Evolutionary conservation across 2,113 vertebrate genomes (phyloP), one percentile per base, ranked within the genome.

Genomic region (Dendropsophus ebraccatus): DNA sequence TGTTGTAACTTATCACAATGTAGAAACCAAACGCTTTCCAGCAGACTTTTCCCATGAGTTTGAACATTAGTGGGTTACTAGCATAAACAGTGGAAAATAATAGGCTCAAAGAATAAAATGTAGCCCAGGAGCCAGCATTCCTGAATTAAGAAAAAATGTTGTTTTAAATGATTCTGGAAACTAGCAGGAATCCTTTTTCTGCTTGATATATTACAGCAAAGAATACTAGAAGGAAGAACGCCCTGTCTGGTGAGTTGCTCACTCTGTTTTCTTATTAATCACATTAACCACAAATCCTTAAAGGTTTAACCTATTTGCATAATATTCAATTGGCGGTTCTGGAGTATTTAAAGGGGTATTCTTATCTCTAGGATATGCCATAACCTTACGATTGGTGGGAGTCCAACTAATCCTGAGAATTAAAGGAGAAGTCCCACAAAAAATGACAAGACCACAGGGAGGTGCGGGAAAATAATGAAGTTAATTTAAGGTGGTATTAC

Each of bases 61-160:
- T 81, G 37, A 87, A 87, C 78, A 87, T 87, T 81, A 87, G 77
- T 74, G 69, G 85, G 69, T 86, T 54, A 87, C 85, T 62, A 87
- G 85, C 52, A 81, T 87, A 87, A 87, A 87, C 85, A 87, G 85
- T 81, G 85, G 85, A 87, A 87, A 86, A 86, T 86, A 86, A 80
- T 72, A 72, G 65, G 78, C 85, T 87, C 67, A 74, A 50, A 62
- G 67, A 87, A 81, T 81, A 87, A 81, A 81, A 81, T 73, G 78
- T 35, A 81, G 85, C n/a, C 25, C 67, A 72, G 78, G 52, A 87
- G 85, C 85, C 85, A 86, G 67, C 84, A 79, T 86, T 86, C 84
- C 84, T 62, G 85, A 87, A 81, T 87, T 81, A 73, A 32, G 67
- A 74, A 81, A 84, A 74, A 87, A 81, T 81, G 54, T 87, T 81